Base-by-base conservation (phyloP, 2,113 vertebrate genomes). In the Ophthalmolycus amberensis region DNA sequence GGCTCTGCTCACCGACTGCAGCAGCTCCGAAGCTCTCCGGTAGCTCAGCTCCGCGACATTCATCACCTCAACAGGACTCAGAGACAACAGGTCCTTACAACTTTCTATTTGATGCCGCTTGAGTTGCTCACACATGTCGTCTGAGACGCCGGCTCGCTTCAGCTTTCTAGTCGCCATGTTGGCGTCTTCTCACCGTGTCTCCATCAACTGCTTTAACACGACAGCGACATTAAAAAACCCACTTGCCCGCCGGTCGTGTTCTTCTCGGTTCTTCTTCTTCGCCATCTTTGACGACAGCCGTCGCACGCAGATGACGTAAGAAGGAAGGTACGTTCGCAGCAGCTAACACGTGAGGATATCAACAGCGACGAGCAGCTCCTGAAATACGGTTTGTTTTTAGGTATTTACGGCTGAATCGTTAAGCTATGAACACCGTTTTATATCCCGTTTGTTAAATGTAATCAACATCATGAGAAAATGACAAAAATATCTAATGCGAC, bases 61-160 rank as follows among this genome's bases (percentile, higher is more conserved):
- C 79, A 82, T 82, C 6, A 70, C 72, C 40, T 82, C 79, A 9
- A 82, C 38, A 18, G 71, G 6, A 25, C 42, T 37, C 42, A 62
- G 71, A 14, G 65, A 69, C 72, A 82, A 14, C 46, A 82, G 65
- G 25, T 82, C 79, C 71, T 68, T 68, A 40, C 79, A 81, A 3
- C 34, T 75, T 25, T 82, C 71, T 60, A 82, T 60, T 2, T 54
- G 56, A 4, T 68, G 71, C 9, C 79, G 64, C 62, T 75, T 75
- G 0, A 82, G 64, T 20, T 62, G 64, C 25, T 75, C 64, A 10
- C 64, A 75, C 25, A 68, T 14, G 1, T 81, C 64, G 5, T 11
- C 4, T 20, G 79, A 63, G 4, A 82, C 46, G 34, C 79, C 72
- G 2, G 65, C 25, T 70, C 79, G 71, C 37, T 34, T 82, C 46